A percentile compares a stretch with the other conserved stretches of the same genome.
phyloP scores from a whole-genome alignment of 2,113 vertebrate species.

The Forbesichthys papilliferus region DNA sequence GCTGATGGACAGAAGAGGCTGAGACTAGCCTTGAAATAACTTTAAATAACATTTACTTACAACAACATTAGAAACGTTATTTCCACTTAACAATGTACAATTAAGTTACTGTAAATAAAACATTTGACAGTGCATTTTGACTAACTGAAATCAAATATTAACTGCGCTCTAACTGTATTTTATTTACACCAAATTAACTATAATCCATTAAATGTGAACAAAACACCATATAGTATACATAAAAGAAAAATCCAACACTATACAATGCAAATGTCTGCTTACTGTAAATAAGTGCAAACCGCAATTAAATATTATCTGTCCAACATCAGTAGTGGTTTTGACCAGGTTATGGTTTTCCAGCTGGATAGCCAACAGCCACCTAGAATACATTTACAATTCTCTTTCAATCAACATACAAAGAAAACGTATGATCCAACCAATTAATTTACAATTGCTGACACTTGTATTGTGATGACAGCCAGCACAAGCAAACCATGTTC shows the following conservation, averaged over 20 bases:
- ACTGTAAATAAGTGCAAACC: background rate
- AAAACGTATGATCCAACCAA: constrained; percentile 50
- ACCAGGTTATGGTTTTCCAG: too few species aligned
- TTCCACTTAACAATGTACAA: too few species aligned
- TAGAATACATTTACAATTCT: constrained; percentile 3
- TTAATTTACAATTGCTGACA: constrained; percentile 64
- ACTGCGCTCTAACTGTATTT: background rate
- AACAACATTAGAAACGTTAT: too few species aligned
- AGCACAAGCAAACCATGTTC: constrained; percentile 57
- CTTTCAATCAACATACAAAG: constrained; percentile 51
- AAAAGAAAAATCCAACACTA: background rate
- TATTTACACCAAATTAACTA: background rate
- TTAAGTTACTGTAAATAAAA: too few species aligned
- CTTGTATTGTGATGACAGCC: constrained; percentile 58
- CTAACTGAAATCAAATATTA: background rate
- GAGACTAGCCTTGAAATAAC: too few species aligned
- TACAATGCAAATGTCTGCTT: background rate
- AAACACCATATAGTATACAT: background rate
- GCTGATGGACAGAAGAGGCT: too few species aligned
- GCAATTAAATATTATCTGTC: background rate
- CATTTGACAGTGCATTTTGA: too few species aligned
- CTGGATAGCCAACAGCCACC: too few species aligned
- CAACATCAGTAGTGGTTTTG: too few species aligned
- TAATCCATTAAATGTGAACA: background rate
- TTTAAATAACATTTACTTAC: too few species aligned